Conservation (phyloP, 1,140 invertebrate genomes). For the Lordiphosa clarofinis region DNA sequence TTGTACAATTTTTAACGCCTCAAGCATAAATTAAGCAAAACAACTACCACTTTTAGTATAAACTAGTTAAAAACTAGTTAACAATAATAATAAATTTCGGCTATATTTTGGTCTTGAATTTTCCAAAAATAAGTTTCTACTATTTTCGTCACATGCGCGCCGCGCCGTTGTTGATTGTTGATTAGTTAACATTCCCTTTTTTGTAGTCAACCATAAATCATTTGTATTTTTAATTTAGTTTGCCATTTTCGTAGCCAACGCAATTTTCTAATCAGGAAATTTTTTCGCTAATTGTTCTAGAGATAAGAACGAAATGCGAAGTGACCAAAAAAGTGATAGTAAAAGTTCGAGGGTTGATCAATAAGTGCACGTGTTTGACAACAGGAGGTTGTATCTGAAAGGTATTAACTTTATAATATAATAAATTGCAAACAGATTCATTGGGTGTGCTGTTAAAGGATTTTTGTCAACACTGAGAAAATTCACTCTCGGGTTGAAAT, state of each 20-base stretch:
- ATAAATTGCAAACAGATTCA: too few species aligned
- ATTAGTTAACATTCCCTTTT: conserved; percentile 31
- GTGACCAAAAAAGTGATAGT: conserved; percentile 10
- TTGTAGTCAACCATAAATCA: conserved; percentile 32
- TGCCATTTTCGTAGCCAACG: conserved; percentile 3
- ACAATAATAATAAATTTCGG: conserved; percentile 23
- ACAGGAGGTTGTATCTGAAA: too few species aligned
- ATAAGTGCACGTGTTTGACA: not conserved
- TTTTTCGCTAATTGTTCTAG: conserved; percentile 43
- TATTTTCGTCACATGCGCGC: conserved; percentile 8
- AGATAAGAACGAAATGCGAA: conserved; percentile 46
- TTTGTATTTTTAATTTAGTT: conserved; percentile 9
- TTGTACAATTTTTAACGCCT: conserved; percentile 14
- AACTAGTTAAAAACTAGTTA: conserved; percentile 50
- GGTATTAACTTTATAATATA: too few species aligned
- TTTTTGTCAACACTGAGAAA: too few species aligned
- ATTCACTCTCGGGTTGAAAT: too few species aligned
- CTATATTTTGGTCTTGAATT: conserved; percentile 15
- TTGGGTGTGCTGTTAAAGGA: too few species aligned
- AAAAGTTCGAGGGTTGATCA: conserved; percentile 1
- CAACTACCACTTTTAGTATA: conserved; percentile 34
- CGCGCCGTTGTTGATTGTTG: conserved; percentile 15
- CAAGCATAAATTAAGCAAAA: conserved; percentile 45
- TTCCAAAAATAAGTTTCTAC: conserved; percentile 46
- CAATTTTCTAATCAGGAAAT: conserved; percentile 41